Percentiles rank a stretch among this genome's conserved stretches.
These are phyloP conservation scores for Eustalomyia histrio DNA, from an alignment of 2,888 invertebrate genomes.

Conservation along the genomic window DNA sequence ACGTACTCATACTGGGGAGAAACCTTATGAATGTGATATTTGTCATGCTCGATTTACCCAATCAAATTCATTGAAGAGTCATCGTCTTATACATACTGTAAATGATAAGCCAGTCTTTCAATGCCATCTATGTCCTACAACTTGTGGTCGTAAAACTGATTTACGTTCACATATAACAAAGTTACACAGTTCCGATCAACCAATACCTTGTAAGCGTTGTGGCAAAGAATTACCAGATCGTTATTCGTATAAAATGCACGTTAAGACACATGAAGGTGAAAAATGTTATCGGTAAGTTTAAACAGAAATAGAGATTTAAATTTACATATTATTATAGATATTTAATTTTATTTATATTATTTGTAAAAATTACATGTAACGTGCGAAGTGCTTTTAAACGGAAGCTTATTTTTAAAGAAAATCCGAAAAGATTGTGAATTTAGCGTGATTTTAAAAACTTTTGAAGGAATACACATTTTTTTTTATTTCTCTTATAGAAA, in stretches of 20 bases:
- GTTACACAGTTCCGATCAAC: constrained; percentile 94
- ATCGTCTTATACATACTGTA: constrained; percentile 92
- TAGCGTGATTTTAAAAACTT: too few species aligned
- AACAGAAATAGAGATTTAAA: background rate
- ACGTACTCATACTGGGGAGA: constrained; percentile 94
- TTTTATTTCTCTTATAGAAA: too few species aligned
- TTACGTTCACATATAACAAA: constrained; percentile 97
- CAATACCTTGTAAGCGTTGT: constrained; percentile 95
- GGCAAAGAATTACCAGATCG: constrained; percentile 95
- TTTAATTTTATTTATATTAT: too few species aligned
- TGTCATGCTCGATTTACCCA: constrained; percentile 96
- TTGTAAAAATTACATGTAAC: too few species aligned
- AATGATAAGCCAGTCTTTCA: constrained; percentile 94
- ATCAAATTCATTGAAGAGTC: constrained; percentile 96
- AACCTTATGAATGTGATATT: constrained; percentile 91
- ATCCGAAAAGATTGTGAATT: too few species aligned
- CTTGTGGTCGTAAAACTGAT: constrained; percentile 97
- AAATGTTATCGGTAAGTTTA: constrained; percentile 83
- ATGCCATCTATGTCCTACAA: constrained; percentile 96
- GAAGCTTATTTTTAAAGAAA: too few species aligned
- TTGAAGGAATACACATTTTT: too few species aligned
- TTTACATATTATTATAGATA: too few species aligned
- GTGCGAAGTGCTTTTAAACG: too few species aligned
- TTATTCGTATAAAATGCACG: constrained; percentile 88
- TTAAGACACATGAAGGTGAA: constrained; percentile 96